Evolutionary conservation across 1,140 invertebrate species (phyloP).

Genomic region (Whitmania pigra): DNA sequence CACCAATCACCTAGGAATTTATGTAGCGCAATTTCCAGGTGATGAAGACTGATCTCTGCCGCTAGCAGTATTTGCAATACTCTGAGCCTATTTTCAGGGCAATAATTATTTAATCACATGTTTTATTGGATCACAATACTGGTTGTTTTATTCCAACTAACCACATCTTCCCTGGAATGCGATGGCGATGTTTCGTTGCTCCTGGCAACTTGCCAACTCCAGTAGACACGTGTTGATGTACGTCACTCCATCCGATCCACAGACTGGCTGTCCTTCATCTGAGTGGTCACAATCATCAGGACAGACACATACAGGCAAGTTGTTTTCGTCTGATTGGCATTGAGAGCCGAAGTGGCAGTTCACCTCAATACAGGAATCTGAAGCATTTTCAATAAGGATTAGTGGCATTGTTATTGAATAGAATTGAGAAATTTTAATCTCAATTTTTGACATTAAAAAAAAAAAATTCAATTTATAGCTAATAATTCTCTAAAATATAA

Average conservation of each 20-base stretch:
- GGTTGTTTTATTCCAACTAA: not conserved
- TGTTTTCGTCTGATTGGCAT: not conserved
- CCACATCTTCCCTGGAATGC: conserved; percentile 1
- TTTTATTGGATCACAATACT: too few relatives aligned
- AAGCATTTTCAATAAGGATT: not conserved
- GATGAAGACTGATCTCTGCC: too few relatives aligned
- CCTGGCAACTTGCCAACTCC: conserved; percentile 39
- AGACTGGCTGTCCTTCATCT: conserved; percentile 45
- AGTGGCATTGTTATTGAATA: too few relatives aligned
- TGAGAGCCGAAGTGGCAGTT: not conserved
- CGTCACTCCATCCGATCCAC: conserved; percentile 27
- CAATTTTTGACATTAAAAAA: too few relatives aligned
- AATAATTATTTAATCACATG: too few relatives aligned
- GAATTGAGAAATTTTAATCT: too few relatives aligned
- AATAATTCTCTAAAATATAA: too few relatives aligned
- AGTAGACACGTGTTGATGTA: conserved; percentile 27
- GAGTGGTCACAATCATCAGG: not conserved
- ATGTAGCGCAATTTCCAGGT: too few relatives aligned
- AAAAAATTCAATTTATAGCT: too few relatives aligned
- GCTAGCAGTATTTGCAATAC: too few relatives aligned
- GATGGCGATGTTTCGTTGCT: conserved; percentile 57
- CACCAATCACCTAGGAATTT: too few relatives aligned
- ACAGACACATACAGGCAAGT: not conserved
- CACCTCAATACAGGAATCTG: not conserved
- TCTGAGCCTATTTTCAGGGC: too few relatives aligned